A percentile compares a stretch with the other conserved stretches of the same genome.
Evolutionary conservation across 2,888 invertebrate species (phyloP).

Genomic region (Ramazzottius varieornatus): DNA sequence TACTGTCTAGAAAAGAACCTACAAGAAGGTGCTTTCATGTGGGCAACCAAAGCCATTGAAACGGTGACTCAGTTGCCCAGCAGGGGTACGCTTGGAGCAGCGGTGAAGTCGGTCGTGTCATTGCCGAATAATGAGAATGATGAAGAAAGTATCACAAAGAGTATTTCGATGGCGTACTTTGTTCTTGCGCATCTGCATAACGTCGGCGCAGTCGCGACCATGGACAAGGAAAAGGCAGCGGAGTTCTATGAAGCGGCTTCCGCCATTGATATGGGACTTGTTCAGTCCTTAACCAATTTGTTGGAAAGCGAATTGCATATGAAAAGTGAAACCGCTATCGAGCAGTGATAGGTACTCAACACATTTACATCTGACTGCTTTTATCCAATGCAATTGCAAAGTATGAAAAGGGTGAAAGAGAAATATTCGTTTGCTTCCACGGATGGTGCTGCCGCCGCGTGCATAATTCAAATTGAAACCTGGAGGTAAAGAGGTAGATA

Average conservation of each 20-base stretch:
- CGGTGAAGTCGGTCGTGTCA: neutral
- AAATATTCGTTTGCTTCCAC: too few relatives aligned
- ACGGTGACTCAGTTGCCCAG: neutral
- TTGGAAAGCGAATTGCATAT: neutral
- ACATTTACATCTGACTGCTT: too few relatives aligned
- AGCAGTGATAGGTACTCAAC: too few relatives aligned
- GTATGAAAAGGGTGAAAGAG: too few relatives aligned
- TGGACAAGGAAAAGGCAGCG: neutral
- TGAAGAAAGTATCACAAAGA: neutral
- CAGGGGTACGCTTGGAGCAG: neutral
- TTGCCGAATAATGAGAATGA: neutral
- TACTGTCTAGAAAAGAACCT: neutral
- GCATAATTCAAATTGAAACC: too few relatives aligned
- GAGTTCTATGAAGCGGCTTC: neutral
- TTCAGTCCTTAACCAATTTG: neutral
- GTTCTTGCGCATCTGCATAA: conserved; percentile 3
- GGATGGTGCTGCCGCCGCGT: too few relatives aligned
- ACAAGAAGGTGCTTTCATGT: neutral
- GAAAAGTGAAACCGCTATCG: too few relatives aligned
- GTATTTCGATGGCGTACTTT: neutral
- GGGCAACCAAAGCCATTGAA: neutral
- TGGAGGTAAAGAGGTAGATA: too few relatives aligned
- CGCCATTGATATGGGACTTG: neutral
- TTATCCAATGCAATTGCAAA: too few relatives aligned
- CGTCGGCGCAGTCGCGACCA: neutral